phyloP scores from a whole-genome alignment of 2,797 vertebrate species.

The Anguilla megastoma region DNA sequence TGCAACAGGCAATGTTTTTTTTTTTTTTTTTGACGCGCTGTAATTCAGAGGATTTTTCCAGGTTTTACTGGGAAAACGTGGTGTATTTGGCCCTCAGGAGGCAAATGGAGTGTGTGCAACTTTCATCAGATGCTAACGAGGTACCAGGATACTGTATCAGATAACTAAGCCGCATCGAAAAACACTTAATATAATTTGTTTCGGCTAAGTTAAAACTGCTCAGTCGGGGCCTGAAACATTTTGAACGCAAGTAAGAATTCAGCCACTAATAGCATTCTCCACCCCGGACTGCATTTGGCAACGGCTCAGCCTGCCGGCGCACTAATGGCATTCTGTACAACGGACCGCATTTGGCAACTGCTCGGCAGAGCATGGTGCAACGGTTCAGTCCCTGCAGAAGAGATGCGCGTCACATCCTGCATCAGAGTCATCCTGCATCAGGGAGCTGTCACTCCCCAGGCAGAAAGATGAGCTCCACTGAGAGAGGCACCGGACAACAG shows the following conservation, averaged over 20 bases:
- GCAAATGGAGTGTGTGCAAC: background rate
- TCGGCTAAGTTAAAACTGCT: background rate
- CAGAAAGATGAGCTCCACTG: background rate
- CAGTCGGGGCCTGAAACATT: background rate
- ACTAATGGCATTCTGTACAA: background rate
- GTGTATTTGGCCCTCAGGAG: background rate
- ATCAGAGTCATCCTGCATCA: background rate
- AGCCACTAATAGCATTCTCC: background rate
- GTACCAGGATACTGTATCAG: background rate
- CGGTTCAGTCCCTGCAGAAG: background rate
- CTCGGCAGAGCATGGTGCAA: background rate
- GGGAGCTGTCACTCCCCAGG: background rate
- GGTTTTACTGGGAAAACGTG: background rate
- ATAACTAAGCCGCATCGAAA: background rate
- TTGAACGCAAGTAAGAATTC: background rate
- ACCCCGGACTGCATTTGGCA: background rate
- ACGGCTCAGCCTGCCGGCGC: background rate
- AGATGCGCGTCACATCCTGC: background rate
- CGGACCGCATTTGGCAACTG: background rate
- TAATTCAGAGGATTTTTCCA: constrained; percentile 17
- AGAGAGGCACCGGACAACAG: background rate
- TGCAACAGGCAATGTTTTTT: constrained; percentile 14
- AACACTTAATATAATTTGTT: background rate
- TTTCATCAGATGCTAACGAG: background rate
- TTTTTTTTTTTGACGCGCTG: background rate